Evolutionary conservation across 2,797 vertebrate species (phyloP).

Genomic region (Fringilla coelebs): DNA sequence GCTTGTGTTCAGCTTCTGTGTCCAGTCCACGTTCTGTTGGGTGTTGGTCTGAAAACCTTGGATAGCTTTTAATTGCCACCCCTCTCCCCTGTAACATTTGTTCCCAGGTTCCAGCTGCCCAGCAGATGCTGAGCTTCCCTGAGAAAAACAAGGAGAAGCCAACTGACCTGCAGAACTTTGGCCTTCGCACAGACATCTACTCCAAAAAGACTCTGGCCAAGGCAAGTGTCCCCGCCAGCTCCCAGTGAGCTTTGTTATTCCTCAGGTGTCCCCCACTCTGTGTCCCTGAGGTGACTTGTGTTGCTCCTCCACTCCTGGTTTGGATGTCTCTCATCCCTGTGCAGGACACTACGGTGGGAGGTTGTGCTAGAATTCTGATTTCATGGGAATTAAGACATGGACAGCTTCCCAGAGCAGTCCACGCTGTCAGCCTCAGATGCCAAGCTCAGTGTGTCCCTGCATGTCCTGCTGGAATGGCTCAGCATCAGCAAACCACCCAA

Average conservation of each 20-base stretch:
- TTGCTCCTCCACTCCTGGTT: not conserved
- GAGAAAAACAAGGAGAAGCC: constrained; percentile 94
- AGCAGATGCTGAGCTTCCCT: constrained; percentile 91
- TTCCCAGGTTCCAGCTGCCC: constrained; percentile 86
- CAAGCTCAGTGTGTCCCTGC: not conserved
- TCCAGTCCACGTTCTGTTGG: accelerated
- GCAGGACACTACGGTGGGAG: accelerated
- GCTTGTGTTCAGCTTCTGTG: accelerated
- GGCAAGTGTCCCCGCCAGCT: constrained; percentile 21
- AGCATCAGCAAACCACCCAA: not conserved
- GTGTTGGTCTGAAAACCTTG: not conserved
- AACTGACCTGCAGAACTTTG: constrained; percentile 93
- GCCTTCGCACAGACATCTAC: constrained; percentile 92
- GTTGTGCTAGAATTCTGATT: not conserved
- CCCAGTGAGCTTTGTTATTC: not conserved
- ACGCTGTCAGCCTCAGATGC: not conserved
- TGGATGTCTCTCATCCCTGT: not conserved
- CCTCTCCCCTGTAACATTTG: not conserved
- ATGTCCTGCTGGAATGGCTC: not conserved
- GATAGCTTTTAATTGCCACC: accelerated
- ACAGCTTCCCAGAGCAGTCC: accelerated
- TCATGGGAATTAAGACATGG: accelerated
- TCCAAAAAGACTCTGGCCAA: constrained; percentile 90
- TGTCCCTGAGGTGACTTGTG: accelerated
- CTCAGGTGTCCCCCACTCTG: not conserved